Evolutionary conservation across 2,888 invertebrate species (phyloP).

Genomic region (Caenorhabditis plicata): DNA sequence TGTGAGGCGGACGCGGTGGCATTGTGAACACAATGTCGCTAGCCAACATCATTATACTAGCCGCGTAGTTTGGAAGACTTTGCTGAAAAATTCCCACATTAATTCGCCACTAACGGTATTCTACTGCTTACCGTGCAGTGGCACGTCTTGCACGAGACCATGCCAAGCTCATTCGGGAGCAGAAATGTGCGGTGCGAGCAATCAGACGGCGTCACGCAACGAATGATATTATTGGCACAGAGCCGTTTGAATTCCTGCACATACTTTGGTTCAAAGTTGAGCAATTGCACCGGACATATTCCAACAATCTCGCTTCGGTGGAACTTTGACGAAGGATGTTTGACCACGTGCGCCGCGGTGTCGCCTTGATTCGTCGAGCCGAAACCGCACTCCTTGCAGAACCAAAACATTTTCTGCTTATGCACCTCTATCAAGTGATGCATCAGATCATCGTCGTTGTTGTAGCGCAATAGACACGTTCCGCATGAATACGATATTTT

Average conservation of each 20-base stretch:
- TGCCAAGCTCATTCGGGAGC: conserved; percentile 3
- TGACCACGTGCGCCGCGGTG: too few relatives aligned
- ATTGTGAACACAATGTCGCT: not conserved
- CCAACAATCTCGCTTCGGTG: conserved; percentile 13
- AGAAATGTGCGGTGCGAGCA: conserved; percentile 30
- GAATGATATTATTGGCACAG: not conserved
- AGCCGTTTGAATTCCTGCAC: not conserved
- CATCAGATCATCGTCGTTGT: conserved; percentile 14
- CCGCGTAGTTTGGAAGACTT: not conserved
- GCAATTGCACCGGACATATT: conserved; percentile 3
- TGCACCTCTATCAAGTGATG: conserved; percentile 17
- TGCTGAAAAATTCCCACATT: too few relatives aligned
- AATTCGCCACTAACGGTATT: too few relatives aligned
- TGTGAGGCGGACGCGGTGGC: not conserved
- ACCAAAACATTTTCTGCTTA: conserved; percentile 13
- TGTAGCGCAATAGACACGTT: conserved; percentile 13
- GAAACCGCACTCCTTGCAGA: conserved; percentile 27
- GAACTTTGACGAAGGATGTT: too few relatives aligned
- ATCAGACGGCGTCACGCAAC: conserved; percentile 15
- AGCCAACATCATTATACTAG: not conserved
- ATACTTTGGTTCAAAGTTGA: conserved; percentile 14
- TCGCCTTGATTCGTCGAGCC: conserved; percentile 7
- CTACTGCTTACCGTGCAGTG: conserved; percentile 23
- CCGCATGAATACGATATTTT: conserved; percentile 22
- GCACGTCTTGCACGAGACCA: conserved; percentile 27